phyloP scores from a whole-genome alignment of 2,113 vertebrate genomes.

The Nipponia nippon region DNA sequence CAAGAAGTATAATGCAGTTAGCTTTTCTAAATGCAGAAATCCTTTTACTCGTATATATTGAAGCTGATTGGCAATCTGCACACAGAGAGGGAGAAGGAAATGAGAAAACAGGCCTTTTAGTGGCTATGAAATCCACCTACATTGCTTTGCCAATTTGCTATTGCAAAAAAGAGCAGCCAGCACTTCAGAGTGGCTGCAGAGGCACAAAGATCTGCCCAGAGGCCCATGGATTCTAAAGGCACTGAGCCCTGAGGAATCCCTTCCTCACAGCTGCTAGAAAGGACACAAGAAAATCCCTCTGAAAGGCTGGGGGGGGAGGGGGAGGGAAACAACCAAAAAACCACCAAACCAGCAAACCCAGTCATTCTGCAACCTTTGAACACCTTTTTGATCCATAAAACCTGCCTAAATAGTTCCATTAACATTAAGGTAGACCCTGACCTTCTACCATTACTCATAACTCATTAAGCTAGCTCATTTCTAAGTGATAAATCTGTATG shows the following conservation, averaged over 20 bases:
- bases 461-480: background rate
- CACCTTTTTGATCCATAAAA: background rate
- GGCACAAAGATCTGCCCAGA: background rate
- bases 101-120: background rate
- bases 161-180: background rate
- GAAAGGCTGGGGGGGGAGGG: no score
- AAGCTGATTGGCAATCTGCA: background rate
- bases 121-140: background rate
- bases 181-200: background rate
- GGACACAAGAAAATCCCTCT: background rate
- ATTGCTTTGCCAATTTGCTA: background rate
- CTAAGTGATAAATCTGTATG: background rate
- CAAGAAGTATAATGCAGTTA: background rate
- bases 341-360: background rate
- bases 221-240: no score
- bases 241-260: background rate
- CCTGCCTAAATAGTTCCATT: background rate
- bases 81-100: background rate
- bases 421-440: background rate
- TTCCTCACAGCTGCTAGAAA: background rate
- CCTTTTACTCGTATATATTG: background rate
- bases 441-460: background rate
- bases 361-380: background rate
- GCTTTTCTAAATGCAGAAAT: background rate
- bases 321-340: accelerated